Conservation (phyloP, 1,140 invertebrate genomes). For the Drosophila prosaltans region DNA sequence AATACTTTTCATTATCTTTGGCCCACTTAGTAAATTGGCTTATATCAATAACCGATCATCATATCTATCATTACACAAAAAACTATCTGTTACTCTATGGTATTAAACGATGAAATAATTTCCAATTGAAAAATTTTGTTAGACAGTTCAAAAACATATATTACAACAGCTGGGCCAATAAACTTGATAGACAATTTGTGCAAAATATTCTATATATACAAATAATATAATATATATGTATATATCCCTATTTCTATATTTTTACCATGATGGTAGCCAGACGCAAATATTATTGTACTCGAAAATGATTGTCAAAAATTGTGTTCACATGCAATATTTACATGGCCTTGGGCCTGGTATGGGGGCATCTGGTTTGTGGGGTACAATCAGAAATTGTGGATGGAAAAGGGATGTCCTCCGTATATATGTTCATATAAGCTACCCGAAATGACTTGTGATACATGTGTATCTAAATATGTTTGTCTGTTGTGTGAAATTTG, state of each 20-base stretch:
- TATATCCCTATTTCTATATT: neutral
- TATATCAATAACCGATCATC: too few species aligned
- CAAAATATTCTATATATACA: neutral
- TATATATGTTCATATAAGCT: conserved; percentile 3
- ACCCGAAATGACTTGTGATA: conserved; percentile 18
- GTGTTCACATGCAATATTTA: conserved; percentile 22
- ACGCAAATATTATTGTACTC: conserved; percentile 17
- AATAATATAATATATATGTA: too few species aligned
- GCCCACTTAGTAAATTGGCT: too few species aligned
- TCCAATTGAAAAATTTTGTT: neutral
- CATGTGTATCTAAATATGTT: conserved; percentile 17
- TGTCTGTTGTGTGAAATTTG: conserved; percentile 1
- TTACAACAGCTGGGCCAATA: neutral
- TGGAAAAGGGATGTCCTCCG: too few species aligned
- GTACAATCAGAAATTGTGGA: too few species aligned
- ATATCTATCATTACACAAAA: too few species aligned
- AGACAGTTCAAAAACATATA: neutral
- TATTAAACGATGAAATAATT: neutral
- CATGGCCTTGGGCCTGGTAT: neutral
- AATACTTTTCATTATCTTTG: too few species aligned
- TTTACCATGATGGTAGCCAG: conserved; percentile 3
- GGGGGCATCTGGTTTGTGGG: neutral
- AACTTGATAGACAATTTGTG: neutral
- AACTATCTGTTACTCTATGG: too few species aligned
- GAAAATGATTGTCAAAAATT: conserved; percentile 20